phyloP scores from a whole-genome alignment of 2,113 vertebrate genomes.

The Chloropsis cyanopogon region DNA sequence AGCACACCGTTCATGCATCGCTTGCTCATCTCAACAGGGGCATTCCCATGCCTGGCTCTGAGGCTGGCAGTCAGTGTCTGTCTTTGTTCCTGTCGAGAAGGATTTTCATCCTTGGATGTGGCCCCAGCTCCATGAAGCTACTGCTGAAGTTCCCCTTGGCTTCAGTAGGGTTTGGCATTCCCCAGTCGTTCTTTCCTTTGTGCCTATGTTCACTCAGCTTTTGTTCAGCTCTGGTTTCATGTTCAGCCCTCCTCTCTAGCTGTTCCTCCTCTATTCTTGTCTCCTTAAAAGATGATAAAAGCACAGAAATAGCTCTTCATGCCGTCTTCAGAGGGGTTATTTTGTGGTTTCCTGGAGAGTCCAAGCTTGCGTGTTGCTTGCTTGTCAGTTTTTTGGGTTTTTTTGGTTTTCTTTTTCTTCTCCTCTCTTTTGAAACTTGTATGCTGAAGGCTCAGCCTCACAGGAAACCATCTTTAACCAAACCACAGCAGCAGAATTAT shows the following conservation, averaged over 20 bases:
- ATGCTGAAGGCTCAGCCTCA: neutral
- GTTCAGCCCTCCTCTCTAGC: neutral
- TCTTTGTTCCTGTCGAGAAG: constrained; percentile 32
- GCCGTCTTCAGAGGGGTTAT: constrained; percentile 2
- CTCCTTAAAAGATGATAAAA: neutral
- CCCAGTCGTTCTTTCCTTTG: accelerated
- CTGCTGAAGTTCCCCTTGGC: neutral
- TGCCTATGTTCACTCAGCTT: accelerated
- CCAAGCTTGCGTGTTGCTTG: constrained; percentile 1
- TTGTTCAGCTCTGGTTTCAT: neutral
- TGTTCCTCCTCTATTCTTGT: neutral
- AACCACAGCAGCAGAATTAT: constrained; percentile 24
- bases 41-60: neutral
- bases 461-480: constrained; percentile 50
- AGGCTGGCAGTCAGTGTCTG: neutral
- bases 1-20: neutral
- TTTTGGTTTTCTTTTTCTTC: neutral
- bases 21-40: neutral
- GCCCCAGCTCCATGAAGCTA: neutral
- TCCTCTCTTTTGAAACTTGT: neutral
- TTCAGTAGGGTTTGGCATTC: neutral
- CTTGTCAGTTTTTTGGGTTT: neutral
- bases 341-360: constrained; percentile 67
- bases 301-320: neutral
- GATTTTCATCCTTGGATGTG: neutral